Conservation (phyloP, 2,797 vertebrate genomes). For the Petrocephalus schoutedeni region DNA sequence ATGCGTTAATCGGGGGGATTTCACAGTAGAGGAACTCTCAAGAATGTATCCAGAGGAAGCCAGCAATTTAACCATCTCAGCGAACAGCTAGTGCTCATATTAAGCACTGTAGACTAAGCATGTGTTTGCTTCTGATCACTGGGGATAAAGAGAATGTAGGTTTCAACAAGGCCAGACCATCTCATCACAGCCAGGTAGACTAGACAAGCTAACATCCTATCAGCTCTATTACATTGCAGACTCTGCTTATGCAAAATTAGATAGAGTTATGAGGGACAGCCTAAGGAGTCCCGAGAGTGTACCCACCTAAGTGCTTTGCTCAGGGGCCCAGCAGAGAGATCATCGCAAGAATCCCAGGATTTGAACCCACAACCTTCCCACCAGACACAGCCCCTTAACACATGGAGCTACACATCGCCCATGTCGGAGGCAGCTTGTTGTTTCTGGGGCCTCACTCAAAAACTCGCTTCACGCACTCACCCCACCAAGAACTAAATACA, state of each 20-base stretch:
- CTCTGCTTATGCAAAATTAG: background rate
- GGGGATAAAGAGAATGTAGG: background rate
- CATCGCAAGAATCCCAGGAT: background rate
- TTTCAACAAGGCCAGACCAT: background rate
- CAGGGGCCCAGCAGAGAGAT: background rate
- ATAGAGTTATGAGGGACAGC: background rate
- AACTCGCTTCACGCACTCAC: background rate
- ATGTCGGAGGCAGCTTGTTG: background rate
- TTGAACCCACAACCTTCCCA: background rate
- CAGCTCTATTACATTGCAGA: background rate
- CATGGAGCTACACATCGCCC: background rate
- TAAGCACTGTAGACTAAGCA: background rate
- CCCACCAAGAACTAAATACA: background rate
- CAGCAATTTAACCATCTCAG: background rate
- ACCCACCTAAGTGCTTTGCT: background rate
- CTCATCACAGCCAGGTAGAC: background rate
- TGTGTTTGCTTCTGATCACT: background rate
- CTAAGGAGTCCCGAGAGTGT: background rate
- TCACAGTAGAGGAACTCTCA: background rate
- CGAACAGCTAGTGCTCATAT: background rate
- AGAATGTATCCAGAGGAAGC: background rate
- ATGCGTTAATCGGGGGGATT: constrained; percentile 9
- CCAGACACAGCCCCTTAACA: background rate
- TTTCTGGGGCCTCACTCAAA: background rate
- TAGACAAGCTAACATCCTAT: background rate